Percentiles rank a stretch among this genome's conserved stretches.
Evolutionary conservation across 2,888 invertebrate genomes (phyloP).

Genomic region (Torymus texanus): DNA sequence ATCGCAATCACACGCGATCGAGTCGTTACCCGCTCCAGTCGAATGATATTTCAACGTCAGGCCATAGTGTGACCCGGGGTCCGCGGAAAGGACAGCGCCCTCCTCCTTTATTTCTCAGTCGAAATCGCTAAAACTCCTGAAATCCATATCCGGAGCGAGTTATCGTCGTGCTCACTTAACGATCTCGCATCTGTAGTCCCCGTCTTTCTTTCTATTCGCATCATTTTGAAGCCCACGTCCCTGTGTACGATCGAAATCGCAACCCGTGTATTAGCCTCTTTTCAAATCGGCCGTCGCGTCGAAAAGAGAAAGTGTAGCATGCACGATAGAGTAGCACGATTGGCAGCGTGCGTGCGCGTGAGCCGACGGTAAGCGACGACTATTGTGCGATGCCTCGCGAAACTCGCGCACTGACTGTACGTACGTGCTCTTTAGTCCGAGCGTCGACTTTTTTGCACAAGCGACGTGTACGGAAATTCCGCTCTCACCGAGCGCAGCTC

Average conservation of each 20-base stretch:
- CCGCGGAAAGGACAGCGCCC: constrained; percentile 41
- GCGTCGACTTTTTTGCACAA: constrained; percentile 23
- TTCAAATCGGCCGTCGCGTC: background rate
- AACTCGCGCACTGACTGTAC: no score
- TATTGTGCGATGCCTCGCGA: background rate
- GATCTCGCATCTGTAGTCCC: constrained; percentile 17
- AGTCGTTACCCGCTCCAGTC: constrained; percentile 67
- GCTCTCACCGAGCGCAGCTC: no score
- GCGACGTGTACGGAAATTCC: constrained; percentile 27
- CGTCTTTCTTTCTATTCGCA: background rate
- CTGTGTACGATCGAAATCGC: background rate
- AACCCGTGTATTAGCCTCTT: constrained; percentile 26
- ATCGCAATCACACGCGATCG: constrained; percentile 70
- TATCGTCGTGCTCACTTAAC: constrained; percentile 27
- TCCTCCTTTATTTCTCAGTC: constrained; percentile 15
- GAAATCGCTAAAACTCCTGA: constrained; percentile 42
- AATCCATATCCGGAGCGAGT: constrained; percentile 46
- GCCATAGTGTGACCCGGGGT: background rate
- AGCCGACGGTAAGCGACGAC: constrained; percentile 20
- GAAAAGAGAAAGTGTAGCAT: constrained; percentile 12
- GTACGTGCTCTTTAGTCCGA: constrained; percentile 10
- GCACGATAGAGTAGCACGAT: no score
- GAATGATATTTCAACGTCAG: constrained; percentile 66
- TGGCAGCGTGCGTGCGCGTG: background rate
- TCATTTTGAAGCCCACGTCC: background rate